Base-by-base conservation (phyloP, 2,888 invertebrate genomes). In the Caenorhabditis uteleia region DNA sequence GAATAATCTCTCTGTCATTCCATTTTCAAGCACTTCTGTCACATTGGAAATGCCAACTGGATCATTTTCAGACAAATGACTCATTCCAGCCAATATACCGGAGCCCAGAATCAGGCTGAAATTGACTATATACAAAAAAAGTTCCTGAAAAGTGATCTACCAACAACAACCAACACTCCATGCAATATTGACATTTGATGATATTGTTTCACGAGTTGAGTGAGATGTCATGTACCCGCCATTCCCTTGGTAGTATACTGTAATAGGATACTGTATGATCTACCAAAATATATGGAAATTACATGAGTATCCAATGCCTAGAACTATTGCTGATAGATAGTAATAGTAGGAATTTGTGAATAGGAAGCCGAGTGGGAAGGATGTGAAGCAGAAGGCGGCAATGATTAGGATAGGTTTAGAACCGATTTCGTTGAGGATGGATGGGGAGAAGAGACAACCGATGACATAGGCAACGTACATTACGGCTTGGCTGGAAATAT, bases 261-360 rank as follows among this genome's bases (percentile, higher is more conserved):
- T 10, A 69, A 39, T 36, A 26, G 39, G 40, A 3, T 31, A 31
- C 6, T 31, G 10, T 7, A 14, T 47, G 8, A 3, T 20, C 21
- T 27, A 25, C 26, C 34, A 25, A 26, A 42, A 42, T 6, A 31
- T 18, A 33, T 16, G 27, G n/a, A 44, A 47, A 27, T 67, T 40
- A 74, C 75, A 45, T 7, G 75, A 64, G 26, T 62, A 71, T 8
- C 73, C 75, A 14, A 69, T 31, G 2, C 75, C 75, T 34, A 72
- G 56, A 7, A 70, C n/a, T 1, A 56, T 50, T 5, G 49, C 47
- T 2, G 70, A 58, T 7, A 61, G 40, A 48, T 68, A 75, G 46
- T 64, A 75, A 26, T 68, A 70, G 25, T 66, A 53, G 20, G 40
- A 38, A 40, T 72, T 70, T 12, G 71, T 61, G 49, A 68, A 70